Base-by-base conservation (phyloP, 2,797 vertebrate species). In the Oreochromis grahami region DNA sequence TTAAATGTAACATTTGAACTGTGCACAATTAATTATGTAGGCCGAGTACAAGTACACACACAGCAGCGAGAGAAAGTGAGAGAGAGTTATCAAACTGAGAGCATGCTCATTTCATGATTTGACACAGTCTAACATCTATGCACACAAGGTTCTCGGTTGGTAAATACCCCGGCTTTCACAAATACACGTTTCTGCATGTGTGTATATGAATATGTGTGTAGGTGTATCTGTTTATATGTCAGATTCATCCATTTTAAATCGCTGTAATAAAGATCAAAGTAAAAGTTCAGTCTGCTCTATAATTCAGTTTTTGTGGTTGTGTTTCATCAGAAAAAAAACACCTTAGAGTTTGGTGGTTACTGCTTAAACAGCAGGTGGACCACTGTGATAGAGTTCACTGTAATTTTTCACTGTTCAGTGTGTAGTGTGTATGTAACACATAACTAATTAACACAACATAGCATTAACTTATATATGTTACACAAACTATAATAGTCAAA, bases 1-100 rank as follows among this genome's bases (percentile, higher is more conserved):
- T 84, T 82, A 78, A 84, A 80, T 65, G 45, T 85, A 70, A 84
- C 84, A 85, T 79, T 79, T 88, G 68, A 88, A 88, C 79, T 84
- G 77, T 86, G 65, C 50, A 53, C 53, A 78, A 52, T 88, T 85
- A 87, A 89, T 89, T 65, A 85, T 87, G 78, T 76, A 81, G 78
- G 29, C 82, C 41, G 65, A 83, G 52, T 51, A 70, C 34, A 80
- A 43, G 70, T 65, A 43, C 56, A 83, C 55, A 65, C 19, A 45
- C 41, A 85, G 41, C 56, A 43, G 19, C 48, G 3, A 3, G 68
- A 74, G 43, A 32, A 48, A 48, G 9, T 48, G 38, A 74, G 34
- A 77, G 29, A 41, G 70, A 55, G 43, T n/a, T 50, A 32, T 74
- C 70, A 74, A n/a, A 50, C 70, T 21, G 34, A 32, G 15, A 50